Percentiles rank a stretch among this genome's conserved stretches.
Evolutionary conservation across 1,140 invertebrate species (phyloP).

Genomic region (Thaumatotibia leucotreta): DNA sequence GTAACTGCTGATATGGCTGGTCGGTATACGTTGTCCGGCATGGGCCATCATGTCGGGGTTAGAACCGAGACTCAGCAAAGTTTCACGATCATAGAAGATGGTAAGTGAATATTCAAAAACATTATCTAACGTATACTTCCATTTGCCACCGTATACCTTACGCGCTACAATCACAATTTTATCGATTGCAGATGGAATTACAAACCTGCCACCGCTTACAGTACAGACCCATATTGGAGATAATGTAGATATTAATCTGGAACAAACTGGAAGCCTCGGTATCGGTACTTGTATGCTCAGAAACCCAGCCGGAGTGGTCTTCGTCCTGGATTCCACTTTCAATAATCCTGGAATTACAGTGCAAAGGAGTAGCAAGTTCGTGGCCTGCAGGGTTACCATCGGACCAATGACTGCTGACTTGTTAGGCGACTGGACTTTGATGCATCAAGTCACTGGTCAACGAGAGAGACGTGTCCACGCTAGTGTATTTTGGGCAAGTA

Average conservation of each 20-base stretch:
- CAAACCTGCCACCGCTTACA: background rate
- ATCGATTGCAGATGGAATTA: background rate
- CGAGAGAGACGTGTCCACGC: background rate
- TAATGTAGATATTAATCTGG: background rate
- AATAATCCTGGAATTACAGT: background rate
- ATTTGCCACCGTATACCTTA: too few relatives aligned
- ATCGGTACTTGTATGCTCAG: constrained; percentile 1
- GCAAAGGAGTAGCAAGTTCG: background rate
- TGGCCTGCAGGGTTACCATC: background rate
- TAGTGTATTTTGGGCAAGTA: background rate
- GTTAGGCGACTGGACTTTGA: background rate
- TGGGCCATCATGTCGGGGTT: background rate
- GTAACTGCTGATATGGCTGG: constrained; percentile 2
- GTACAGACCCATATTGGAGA: background rate
- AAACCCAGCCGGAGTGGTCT: background rate
- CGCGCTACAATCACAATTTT: too few relatives aligned
- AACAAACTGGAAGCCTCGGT: background rate
- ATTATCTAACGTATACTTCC: too few relatives aligned
- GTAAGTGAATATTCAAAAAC: background rate
- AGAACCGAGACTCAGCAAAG: background rate
- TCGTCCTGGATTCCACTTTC: background rate
- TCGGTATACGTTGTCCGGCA: background rate
- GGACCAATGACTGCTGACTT: background rate
- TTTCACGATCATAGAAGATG: background rate
- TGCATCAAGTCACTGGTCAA: constrained; percentile 3